phyloP scores from a whole-genome alignment of 2,888 invertebrate species.

The Phaonia tiefii region DNA sequence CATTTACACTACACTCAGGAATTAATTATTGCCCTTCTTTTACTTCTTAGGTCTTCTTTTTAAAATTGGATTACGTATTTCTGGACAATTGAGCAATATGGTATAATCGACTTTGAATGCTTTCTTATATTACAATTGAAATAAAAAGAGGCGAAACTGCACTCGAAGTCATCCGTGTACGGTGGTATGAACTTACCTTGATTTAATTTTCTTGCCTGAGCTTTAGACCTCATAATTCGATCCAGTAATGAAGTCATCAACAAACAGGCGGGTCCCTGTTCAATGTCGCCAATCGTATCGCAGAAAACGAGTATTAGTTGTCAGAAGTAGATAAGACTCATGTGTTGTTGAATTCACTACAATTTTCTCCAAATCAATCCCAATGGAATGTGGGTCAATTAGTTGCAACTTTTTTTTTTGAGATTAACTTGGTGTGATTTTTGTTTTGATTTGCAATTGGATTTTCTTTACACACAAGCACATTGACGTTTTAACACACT shows the following conservation, averaged over 20 bases:
- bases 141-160: too few species aligned
- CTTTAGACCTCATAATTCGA: conserved; percentile 80
- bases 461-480: conserved; percentile 43
- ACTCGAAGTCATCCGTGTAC: too few species aligned
- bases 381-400: conserved; percentile 53
- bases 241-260: conserved; percentile 77
- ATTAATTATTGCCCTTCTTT: too few species aligned
- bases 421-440: conserved; percentile 26
- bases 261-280: background rate
- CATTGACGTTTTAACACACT: conserved; percentile 26
- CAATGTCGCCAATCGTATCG: too few species aligned
- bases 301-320: too few species aligned
- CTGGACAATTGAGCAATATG: too few species aligned
- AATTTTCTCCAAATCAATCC: conserved; percentile 8
- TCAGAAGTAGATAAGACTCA: too few species aligned
- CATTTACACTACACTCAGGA: too few species aligned
- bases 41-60: too few species aligned
- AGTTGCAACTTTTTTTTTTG: conserved; percentile 41
- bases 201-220: conserved; percentile 79
- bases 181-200: conserved; percentile 75
- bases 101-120: too few species aligned
- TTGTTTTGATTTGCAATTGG: conserved; percentile 41
- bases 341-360: background rate
- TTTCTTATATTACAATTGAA: too few species aligned
- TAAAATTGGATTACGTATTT: too few species aligned